phyloP scores from a whole-genome alignment of 2,113 vertebrate genomes.

The Irena cyanogastra region DNA sequence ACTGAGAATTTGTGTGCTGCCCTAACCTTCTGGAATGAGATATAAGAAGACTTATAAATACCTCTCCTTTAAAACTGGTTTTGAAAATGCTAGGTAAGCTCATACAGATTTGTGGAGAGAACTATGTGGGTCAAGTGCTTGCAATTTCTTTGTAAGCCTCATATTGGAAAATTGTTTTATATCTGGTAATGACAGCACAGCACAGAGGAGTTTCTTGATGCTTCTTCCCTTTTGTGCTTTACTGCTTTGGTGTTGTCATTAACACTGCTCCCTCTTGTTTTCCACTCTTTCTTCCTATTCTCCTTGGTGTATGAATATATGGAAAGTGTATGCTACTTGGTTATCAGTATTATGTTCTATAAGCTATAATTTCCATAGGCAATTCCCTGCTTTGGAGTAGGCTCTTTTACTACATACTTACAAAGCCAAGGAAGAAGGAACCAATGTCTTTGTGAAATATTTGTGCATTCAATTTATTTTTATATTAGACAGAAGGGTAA shows the following conservation, averaged over 20 bases:
- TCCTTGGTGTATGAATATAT: background rate
- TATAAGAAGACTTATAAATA: background rate
- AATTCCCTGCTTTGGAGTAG: background rate
- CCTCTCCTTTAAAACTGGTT: background rate
- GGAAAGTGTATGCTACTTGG: accelerated
- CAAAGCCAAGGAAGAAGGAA: background rate
- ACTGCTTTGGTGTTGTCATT: background rate
- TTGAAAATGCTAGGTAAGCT: background rate
- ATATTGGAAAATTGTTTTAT: background rate
- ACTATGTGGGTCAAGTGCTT: background rate
- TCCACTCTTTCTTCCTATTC: background rate
- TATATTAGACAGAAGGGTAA: background rate
- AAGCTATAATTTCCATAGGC: background rate
- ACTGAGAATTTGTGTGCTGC: background rate
- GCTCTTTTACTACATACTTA: background rate
- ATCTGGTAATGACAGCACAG: background rate
- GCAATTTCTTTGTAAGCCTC: background rate
- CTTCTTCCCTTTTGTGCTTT: background rate
- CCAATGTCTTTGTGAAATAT: background rate
- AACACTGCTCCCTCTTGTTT: background rate
- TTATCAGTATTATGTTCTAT: background rate
- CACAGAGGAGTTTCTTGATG: background rate
- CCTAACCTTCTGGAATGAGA: background rate
- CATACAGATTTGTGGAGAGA: background rate
- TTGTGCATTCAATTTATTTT: background rate